Evolutionary conservation across 2,113 vertebrate species (phyloP).

Genomic region (Scophthalmus maximus): DNA sequence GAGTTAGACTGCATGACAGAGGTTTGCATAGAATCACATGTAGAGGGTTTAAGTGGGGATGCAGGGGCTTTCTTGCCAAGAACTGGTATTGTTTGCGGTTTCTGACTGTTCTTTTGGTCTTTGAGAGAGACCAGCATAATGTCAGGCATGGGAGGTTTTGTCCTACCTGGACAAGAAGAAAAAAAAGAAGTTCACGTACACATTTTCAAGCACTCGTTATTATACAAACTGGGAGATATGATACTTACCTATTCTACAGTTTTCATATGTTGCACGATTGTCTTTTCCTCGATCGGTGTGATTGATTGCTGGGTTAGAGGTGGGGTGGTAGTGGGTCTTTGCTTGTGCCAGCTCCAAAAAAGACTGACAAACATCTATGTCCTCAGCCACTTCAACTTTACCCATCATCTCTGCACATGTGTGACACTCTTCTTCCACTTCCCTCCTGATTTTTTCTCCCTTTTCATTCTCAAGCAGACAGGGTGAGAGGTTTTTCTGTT

Average conservation of each 20-base stretch:
- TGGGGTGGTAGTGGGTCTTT: neutral
- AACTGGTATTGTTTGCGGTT: neutral
- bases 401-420: neutral
- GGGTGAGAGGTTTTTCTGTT: slow-evolving; percentile 1
- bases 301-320: slow-evolving; percentile 11
- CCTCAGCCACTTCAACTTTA: neutral
- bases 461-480: neutral
- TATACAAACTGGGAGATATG: neutral
- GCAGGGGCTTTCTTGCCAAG: neutral
- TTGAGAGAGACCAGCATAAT: neutral
- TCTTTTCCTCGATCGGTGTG: slow-evolving; percentile 8
- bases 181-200: neutral
- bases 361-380: neutral
- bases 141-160: slow-evolving; percentile 3
- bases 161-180: slow-evolving; percentile 30
- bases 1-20: neutral
- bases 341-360: slow-evolving; percentile 25
- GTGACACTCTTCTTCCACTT: neutral
- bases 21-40: neutral
- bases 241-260: slow-evolving; percentile 41
- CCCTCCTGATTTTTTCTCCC: neutral
- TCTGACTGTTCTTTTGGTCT: neutral
- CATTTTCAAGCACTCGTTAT: neutral
- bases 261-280: no score
- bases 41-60: no score